Base-by-base conservation (phyloP, 92 coral and sea anemone genomes). In the Anthopleura xanthogrammica region DNA sequence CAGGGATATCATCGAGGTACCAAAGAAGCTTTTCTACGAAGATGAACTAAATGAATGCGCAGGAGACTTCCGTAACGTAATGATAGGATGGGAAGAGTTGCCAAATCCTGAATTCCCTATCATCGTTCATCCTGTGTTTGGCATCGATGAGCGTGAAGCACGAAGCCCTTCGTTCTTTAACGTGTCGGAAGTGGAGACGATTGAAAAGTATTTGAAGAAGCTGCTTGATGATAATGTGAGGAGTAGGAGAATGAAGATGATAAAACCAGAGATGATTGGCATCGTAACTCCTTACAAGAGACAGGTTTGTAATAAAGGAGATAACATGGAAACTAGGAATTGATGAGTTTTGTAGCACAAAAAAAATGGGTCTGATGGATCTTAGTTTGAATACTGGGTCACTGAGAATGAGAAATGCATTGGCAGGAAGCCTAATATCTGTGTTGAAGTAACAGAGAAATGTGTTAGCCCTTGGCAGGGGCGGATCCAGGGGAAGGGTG, bases 81-180 rank as follows among this genome's bases (percentile, higher is more conserved):
- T 92, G 92, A 85, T 92, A 12, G 88, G 79, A 77, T 92, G 93
- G 96, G 96, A 92, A 20, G 93, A 90, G 76, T 83, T 92, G 52
- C 96, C 96, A 1, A 92, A 92, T 48, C 82, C 60, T 60, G 17
- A 65, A 19, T 92, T 90, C 52, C 96, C 96, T 6, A 88, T 92
- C 70, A 77, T 92, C 40, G 86, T 92, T 60, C 96, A 92, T 71
- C 92, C 96, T 23, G 96, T 92, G 52, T 92, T 29, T 68, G 96
- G 96, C 16, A 77, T 46, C 24, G 96, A 92, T 80, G 93, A 92
- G 62, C 83, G 96, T 76, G 96, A 92, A 79, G 96, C 77, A 3
- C 72, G 64, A 60, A 92, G 96, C 48, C 96, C 96, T 42, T 92
- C 96, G 16, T 92, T 92, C 86, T 92, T 92, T 81, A 92, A 92